Conservation (phyloP, 2,888 invertebrate species). For the Elegia similella region DNA sequence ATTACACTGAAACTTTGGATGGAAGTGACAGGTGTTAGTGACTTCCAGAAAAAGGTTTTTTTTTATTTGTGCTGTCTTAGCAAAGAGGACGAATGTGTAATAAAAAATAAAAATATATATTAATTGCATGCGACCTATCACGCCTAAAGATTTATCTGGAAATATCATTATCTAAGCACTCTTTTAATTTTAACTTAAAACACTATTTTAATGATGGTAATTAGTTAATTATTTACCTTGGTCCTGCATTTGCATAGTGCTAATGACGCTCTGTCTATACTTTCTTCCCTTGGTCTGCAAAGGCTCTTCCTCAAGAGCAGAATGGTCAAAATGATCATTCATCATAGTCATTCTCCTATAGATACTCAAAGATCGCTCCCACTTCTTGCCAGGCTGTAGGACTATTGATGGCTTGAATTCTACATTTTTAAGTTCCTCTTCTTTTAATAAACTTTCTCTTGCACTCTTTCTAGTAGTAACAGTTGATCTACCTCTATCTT, state of each 20-base stretch:
- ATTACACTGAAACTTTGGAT: conserved; percentile 79
- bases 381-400: conserved; percentile 85
- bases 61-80: neutral
- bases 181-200: too few relatives aligned
- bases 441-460: conserved; percentile 26
- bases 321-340: conserved; percentile 57
- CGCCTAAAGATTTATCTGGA: neutral
- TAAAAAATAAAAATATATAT: neutral
- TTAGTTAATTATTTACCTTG: conserved; percentile 46
- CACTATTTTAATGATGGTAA: neutral
- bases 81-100: neutral
- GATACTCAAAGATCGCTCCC: conserved; percentile 84
- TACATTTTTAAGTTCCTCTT: conserved; percentile 26
- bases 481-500: conserved; percentile 25
- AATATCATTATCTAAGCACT: neutral
- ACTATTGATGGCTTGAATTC: conserved; percentile 59
- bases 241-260: conserved; percentile 77
- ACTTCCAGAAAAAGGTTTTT: neutral
- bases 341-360: conserved; percentile 76
- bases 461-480: conserved; percentile 37
- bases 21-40: conserved; percentile 54
- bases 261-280: conserved; percentile 78
- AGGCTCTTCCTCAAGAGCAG: conserved; percentile 64
- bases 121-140: too few relatives aligned
- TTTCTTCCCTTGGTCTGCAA: conserved; percentile 73